Conservation (phyloP, 2,888 invertebrate species). For the Andrena fulva region DNA sequence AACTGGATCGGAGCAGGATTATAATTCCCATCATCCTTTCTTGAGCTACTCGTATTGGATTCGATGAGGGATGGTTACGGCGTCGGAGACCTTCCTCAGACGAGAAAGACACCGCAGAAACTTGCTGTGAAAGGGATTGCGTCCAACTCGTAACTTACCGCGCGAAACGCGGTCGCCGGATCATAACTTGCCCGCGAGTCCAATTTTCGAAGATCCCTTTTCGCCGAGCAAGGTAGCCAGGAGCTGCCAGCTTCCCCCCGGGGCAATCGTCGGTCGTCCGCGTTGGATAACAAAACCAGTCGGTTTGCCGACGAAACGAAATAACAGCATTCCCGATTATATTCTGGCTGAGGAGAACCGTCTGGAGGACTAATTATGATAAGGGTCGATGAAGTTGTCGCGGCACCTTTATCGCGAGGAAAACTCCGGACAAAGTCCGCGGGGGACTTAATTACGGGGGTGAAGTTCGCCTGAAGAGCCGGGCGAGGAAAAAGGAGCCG, state of each 20-base stretch:
- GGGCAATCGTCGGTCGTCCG: background rate
- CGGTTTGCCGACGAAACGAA: constrained; percentile 8
- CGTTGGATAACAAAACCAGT: background rate
- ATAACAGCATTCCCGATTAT: background rate
- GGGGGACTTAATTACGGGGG: constrained; percentile 39
- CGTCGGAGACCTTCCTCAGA: background rate
- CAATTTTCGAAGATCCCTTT: constrained; percentile 21
- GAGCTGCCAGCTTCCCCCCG: background rate
- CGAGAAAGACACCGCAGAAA: background rate
- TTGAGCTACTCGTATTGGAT: background rate
- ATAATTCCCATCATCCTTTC: background rate
- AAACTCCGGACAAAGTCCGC: constrained; percentile 3
- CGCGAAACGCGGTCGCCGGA: constrained; percentile 8
- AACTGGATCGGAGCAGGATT: background rate
- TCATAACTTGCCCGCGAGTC: constrained; percentile 29
- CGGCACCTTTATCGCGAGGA: constrained; percentile 27
- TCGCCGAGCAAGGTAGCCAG: background rate
- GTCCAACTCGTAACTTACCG: constrained; percentile 3
- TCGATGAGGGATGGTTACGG: background rate
- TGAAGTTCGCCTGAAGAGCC: constrained; percentile 4
- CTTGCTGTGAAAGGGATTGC: background rate
- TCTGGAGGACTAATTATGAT: constrained; percentile 59
- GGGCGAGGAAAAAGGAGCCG: constrained; percentile 13
- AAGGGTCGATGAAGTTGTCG: constrained; percentile 39
- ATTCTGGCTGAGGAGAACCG: background rate